Percentiles rank a stretch among this genome's conserved stretches.
These are phyloP conservation scores for Machaerirhynchus nigripectus DNA, from an alignment of 2,113 vertebrate species.

Conservation along the genomic window DNA sequence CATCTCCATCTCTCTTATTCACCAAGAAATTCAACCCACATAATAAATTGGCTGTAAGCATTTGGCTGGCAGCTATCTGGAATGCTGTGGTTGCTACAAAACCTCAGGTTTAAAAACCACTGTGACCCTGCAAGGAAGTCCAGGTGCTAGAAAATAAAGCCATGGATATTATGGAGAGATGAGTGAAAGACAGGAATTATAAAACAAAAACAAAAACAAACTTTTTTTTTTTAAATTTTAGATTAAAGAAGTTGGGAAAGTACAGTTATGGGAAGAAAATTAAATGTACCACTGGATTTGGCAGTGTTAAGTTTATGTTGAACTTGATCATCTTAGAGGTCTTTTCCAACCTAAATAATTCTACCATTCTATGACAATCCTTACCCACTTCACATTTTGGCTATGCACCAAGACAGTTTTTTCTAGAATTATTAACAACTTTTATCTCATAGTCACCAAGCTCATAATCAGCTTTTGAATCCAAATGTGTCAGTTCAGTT, in stretches of 20 bases:
- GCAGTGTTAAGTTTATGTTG: background rate
- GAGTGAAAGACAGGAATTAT: background rate
- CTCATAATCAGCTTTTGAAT: background rate
- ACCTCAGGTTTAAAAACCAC: background rate
- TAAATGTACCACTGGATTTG: background rate
- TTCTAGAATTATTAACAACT: background rate
- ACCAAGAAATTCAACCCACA: background rate
- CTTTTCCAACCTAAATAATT: background rate
- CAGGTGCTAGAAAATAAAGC: background rate
- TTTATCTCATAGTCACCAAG: background rate
- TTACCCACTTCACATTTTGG: background rate
- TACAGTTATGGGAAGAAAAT: background rate
- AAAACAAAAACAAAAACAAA: background rate
- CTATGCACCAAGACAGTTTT: background rate
- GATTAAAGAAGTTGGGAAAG: background rate
- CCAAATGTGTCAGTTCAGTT: background rate
- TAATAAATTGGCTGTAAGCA: background rate
- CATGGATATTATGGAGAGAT: background rate
- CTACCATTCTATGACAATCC: background rate
- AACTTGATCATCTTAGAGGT: background rate
- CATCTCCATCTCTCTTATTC: background rate
- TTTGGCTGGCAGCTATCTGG: background rate
- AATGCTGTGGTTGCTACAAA: background rate
- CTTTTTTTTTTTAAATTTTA: background rate
- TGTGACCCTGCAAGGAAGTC: background rate